A percentile compares a stretch with the other conserved stretches of the same genome.
These are phyloP conservation scores for Eremophila alpestris DNA, from an alignment of 2,797 vertebrate genomes.

Conservation along the genomic window DNA sequence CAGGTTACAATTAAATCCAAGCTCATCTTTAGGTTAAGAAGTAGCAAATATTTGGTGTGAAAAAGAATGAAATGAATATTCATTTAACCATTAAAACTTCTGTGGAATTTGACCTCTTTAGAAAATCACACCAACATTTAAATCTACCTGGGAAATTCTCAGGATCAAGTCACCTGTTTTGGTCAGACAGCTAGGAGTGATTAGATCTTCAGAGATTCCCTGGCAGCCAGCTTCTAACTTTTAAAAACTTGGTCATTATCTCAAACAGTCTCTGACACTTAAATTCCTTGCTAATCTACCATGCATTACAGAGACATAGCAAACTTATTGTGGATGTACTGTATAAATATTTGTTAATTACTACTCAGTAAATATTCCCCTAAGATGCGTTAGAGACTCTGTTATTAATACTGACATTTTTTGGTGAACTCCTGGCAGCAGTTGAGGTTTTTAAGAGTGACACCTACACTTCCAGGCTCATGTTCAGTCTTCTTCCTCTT, in stretches of 20 bases:
- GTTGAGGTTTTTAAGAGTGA: neutral
- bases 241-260: neutral
- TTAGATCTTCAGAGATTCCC: neutral
- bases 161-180: neutral
- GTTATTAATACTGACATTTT: neutral
- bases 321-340: neutral
- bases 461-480: neutral
- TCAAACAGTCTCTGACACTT: neutral
- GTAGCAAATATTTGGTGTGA: neutral
- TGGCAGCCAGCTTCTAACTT: neutral
- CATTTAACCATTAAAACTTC: neutral
- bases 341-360: constrained; percentile 26
- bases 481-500: neutral
- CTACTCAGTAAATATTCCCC: neutral
- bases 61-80: neutral
- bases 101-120: neutral
- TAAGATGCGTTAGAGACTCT: neutral
- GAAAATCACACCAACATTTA: neutral
- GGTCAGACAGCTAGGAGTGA: neutral
- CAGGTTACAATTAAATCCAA: neutral
- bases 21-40: neutral
- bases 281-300: neutral
- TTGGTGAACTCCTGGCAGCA: neutral
- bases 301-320: neutral
- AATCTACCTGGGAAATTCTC: neutral